Conservation (phyloP, 64 coral and sea anemone species). For the Stichodactyla mertensii region DNA sequence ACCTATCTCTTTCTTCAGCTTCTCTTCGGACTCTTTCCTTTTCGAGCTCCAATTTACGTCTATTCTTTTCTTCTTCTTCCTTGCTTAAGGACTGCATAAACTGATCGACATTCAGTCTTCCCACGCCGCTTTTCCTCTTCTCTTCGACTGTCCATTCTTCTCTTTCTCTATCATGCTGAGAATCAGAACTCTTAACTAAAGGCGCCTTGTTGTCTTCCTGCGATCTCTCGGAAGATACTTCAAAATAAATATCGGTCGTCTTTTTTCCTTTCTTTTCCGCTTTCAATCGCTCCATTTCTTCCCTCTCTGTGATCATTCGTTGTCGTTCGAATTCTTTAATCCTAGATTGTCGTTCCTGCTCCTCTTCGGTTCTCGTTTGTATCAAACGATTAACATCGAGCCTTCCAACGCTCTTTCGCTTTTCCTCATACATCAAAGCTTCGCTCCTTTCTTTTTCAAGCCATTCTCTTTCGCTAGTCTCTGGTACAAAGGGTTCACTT, state of each 20-base stretch:
- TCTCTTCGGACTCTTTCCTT: conserved; percentile 5
- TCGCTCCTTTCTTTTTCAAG: neutral
- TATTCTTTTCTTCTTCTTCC: conserved; percentile 8
- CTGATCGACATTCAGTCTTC: neutral
- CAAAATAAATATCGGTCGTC: neutral
- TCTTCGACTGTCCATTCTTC: conserved; percentile 7
- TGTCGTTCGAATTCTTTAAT: conserved; percentile 9
- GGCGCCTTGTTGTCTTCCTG: neutral
- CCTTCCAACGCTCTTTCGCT: neutral
- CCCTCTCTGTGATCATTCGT: neutral
- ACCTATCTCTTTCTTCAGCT: neutral
- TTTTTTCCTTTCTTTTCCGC: neutral
- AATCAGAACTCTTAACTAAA: neutral
- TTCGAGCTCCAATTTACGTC: neutral
- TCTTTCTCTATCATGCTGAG: neutral
- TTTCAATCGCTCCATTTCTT: conserved; percentile 20
- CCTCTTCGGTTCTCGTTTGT: neutral
- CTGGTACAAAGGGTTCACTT: neutral
- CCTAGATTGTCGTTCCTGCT: conserved; percentile 5
- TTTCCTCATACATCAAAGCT: conserved; percentile 4
- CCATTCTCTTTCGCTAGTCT: neutral
- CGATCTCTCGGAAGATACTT: neutral
- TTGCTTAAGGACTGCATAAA: neutral
- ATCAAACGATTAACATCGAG: neutral
- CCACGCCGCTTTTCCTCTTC: conserved; percentile 7